phyloP scores from a whole-genome alignment of 2,797 vertebrate species.

The Xenops minutus region DNA sequence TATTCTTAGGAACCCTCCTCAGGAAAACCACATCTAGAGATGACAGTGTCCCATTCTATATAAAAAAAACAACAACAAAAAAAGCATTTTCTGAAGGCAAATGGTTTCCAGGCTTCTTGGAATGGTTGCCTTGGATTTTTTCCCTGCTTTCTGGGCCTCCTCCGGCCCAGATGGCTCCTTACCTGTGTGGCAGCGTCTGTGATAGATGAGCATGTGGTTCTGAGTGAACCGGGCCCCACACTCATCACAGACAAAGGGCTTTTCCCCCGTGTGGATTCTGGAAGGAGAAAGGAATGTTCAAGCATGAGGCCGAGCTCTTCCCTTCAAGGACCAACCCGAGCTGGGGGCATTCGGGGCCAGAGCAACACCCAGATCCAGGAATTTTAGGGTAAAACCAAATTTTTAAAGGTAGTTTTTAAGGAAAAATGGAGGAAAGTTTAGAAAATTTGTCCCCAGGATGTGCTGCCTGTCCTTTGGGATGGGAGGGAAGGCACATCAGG shows the following conservation, averaged over 20 bases:
- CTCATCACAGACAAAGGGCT: conserved; percentile 92
- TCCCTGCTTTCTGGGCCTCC: background rate
- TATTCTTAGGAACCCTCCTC: background rate
- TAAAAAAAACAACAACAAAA: rapidly evolving
- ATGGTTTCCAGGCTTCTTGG: background rate
- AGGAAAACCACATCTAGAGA: background rate
- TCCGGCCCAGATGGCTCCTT: background rate
- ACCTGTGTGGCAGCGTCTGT: conserved; percentile 96
- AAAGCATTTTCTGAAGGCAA: background rate
- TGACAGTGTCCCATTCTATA: rapidly evolving
- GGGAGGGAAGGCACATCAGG: background rate
- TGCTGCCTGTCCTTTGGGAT: background rate
- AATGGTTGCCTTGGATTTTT: rapidly evolving
- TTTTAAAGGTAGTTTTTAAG: background rate
- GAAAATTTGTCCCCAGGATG: background rate
- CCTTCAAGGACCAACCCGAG: background rate
- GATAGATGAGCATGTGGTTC: conserved; percentile 98
- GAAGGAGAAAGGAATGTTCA: conserved; percentile 42
- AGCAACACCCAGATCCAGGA: background rate
- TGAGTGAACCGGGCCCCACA: conserved; percentile 94
- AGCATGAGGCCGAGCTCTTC: background rate
- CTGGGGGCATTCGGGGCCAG: rapidly evolving
- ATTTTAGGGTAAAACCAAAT: rapidly evolving
- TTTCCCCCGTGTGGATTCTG: conserved; percentile 97
- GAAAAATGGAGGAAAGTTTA: rapidly evolving